These are phyloP conservation scores for Pinna nobilis DNA, from an alignment of 1,140 invertebrate genomes.

Conservation along the genomic window DNA sequence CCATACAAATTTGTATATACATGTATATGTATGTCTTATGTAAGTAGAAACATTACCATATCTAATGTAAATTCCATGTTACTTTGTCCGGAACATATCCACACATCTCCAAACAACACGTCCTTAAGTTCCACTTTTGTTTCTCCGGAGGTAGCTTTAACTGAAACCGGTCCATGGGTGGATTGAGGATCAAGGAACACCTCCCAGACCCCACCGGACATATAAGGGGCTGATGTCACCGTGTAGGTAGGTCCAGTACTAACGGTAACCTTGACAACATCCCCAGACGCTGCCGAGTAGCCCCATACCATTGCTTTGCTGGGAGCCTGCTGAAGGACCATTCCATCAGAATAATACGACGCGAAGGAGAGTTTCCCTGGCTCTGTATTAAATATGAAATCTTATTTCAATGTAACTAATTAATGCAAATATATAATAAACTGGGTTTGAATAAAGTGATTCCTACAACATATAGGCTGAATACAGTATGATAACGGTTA, in stretches of 20 bases:
- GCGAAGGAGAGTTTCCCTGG: conserved; percentile 35
- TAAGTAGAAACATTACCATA: conserved; percentile 41
- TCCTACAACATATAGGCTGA: too few species aligned
- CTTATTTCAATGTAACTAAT: too few species aligned
- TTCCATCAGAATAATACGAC: conserved; percentile 50
- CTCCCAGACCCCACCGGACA: conserved; percentile 18
- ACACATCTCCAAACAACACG: conserved; percentile 73
- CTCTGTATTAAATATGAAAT: background rate
- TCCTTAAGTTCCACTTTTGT: conserved; percentile 49
- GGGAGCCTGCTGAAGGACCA: conserved; percentile 54
- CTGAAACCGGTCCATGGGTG: conserved; percentile 29
- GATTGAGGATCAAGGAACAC: conserved; percentile 11
- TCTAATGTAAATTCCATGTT: conserved; percentile 68
- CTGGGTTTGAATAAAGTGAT: too few species aligned
- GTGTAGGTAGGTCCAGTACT: background rate
- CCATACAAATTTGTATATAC: too few species aligned
- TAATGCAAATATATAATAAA: too few species aligned
- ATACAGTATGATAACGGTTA: too few species aligned
- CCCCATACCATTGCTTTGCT: conserved; percentile 58
- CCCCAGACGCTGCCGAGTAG: conserved; percentile 35
- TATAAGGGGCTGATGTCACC: background rate
- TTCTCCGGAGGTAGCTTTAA: conserved; percentile 7
- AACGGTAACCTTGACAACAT: conserved; percentile 35
- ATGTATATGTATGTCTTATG: background rate
- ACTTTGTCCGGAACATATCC: conserved; percentile 72